Conservation (phyloP, 2,113 vertebrate genomes). For the Calyptomena viridis region DNA sequence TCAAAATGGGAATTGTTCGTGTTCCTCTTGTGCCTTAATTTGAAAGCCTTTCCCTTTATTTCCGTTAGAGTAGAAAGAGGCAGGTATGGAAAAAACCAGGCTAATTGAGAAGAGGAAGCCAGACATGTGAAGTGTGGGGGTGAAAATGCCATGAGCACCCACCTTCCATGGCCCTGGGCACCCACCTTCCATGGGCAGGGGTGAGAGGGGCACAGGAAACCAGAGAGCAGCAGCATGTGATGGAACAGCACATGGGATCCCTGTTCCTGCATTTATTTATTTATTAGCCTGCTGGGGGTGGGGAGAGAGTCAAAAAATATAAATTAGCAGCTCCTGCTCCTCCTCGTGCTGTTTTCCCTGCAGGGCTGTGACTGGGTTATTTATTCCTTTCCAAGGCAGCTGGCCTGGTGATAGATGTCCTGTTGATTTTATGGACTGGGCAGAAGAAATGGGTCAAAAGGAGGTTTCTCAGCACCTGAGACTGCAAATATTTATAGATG, state of each 20-base stretch:
- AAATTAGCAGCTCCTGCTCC: neutral
- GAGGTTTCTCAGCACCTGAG: neutral
- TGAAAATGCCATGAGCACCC: neutral
- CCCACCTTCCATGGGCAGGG: neutral
- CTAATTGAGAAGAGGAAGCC: neutral
- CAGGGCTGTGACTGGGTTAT: neutral
- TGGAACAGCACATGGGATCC: accelerated
- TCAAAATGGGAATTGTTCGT: neutral
- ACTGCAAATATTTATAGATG: neutral
- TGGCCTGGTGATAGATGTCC: neutral
- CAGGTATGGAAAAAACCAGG: neutral
- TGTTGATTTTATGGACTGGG: neutral
- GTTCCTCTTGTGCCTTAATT: neutral
- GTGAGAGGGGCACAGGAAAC: neutral
- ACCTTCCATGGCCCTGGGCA: neutral
- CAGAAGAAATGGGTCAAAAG: neutral
- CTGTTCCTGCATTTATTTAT: neutral
- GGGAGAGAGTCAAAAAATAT: neutral
- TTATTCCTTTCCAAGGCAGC: neutral
- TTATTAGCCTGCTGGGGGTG: neutral
- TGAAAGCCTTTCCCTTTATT: neutral
- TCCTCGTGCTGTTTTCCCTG: neutral
- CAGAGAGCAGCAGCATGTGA: neutral
- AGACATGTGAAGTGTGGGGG: neutral
- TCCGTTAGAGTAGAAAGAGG: neutral